Conservation (phyloP, 2,113 vertebrate genomes). For the Verasper variegatus region DNA sequence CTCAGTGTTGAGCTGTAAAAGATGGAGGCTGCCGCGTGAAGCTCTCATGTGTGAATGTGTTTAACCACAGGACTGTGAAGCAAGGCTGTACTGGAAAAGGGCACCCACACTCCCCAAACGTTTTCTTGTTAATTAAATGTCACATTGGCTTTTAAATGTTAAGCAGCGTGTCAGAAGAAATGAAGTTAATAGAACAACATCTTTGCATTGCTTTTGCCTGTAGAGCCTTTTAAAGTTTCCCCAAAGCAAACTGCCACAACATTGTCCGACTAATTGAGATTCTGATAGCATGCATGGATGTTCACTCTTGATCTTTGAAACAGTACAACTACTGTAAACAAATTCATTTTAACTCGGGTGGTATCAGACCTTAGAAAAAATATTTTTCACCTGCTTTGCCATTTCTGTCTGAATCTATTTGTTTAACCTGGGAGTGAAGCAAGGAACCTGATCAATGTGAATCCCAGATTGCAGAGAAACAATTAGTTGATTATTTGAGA, state of each 20-base stretch:
- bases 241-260: not conserved
- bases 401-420: too few species aligned
- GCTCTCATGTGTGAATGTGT: slow-evolving; percentile 28
- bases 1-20: slow-evolving; percentile 17
- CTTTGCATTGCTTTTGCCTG: not conserved
- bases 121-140: slow-evolving; percentile 51
- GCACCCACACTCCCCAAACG: slow-evolving; percentile 26
- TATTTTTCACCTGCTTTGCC: too few species aligned
- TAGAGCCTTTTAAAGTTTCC: not conserved
- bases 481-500: too few species aligned
- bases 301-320: too few species aligned
- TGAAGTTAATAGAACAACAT: not conserved
- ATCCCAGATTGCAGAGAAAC: too few species aligned
- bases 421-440: too few species aligned
- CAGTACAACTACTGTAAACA: too few species aligned
- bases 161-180: slow-evolving; percentile 11
- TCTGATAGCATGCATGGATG: too few species aligned
- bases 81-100: slow-evolving; percentile 61
- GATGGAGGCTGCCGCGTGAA: not conserved
- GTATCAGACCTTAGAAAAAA: too few species aligned
- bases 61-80: slow-evolving; percentile 56
- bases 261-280: not conserved
- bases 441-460: too few species aligned
- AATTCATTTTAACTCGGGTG: too few species aligned
- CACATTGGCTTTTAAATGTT: slow-evolving; percentile 25